Base-by-base conservation (phyloP, 2,113 vertebrate species). In the Sula dactylatra region DNA sequence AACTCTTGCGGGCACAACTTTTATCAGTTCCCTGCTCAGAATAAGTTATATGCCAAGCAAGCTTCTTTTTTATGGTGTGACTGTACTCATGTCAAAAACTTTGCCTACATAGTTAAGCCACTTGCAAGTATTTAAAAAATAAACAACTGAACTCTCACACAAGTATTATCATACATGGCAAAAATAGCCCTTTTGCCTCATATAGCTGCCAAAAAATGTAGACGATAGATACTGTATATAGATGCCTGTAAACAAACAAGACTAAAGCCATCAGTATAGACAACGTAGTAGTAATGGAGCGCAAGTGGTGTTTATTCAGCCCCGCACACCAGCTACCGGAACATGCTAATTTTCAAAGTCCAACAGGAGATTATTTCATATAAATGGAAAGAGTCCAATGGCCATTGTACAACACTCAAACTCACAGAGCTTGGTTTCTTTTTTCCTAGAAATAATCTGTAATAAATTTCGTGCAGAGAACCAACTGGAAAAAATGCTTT, bases 401-500 rank as follows among this genome's bases (percentile, higher is more conserved):
- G 34, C 6, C 14, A 45, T 0, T 12, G 14, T 56, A 54, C 10
- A 86, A 12, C 40, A 71, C 16, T 58, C 29, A 66, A 77, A 55
- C 15, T 44, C 40, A 50, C 1, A 58, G 6, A 65, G 6, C 19
- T 54, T 59, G 2, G 5, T 67, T 82, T 59, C 13, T 34, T 82
- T 61, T 79, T 67, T 54, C 20, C 24, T 10, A n/a, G 52, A 92
- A 77, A 70, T 52, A 76, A 56, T 44, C 64, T 59, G 16, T 17
- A 80, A 84, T 49, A 49, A 14, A n/a, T 50, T 88, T 70, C 42
- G 88, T 26, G 18, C 9, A 58, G 11, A 44, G 26, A 7, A 64
- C 3, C 0, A 0, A 78, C 4, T 34, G 5, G 34, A 4, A 66
- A 50, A 82, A 36, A 8, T 5, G 4, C 5, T 61, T 44, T 69